Evolutionary conservation across 2,888 invertebrate species (phyloP), one percentile per base, ranked within the genome.

Genomic region (Sepioteuthis lessoniana): DNA sequence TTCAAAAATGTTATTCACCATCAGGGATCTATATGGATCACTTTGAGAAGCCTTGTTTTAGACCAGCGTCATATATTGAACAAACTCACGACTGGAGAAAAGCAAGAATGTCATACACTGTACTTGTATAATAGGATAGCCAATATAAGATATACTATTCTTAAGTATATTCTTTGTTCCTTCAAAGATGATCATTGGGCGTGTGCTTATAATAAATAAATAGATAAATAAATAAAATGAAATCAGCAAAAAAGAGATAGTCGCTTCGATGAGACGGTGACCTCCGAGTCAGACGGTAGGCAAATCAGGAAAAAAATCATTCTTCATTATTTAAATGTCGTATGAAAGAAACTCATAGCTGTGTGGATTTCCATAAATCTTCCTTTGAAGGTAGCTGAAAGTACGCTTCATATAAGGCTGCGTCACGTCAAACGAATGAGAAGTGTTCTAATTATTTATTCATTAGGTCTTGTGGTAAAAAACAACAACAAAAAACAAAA

Each of bases 331-430:
- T 76, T 76, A n/a, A 76, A 76, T 76, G 35, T 76, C 16, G 10
- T 2, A 16, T n/a, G 13, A 76, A 76, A n/a, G n/a, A 76, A 76
- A 76, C n/a, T 16, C 76, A 10, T 13, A 76, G n/a, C 0, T n/a
- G 35, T 3, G 76, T 35, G n/a, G 7, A 76, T 76, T 76, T 76
- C n/a, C 76, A 76, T 76, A 76, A 76, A 76, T 35, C 4, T 76
- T 35, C 76, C 76, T 76, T 76, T 76, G 76, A 76, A 76, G 76
- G 19, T n/a, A 76, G 16, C 10, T 35, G 35, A 76, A 76, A 16
- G 76, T n/a, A 76, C n/a, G 13, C n/a, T 76, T 76, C 76, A n/a
- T n/a, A 76, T 76, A 76, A 76, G n/a, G 76, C 76, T 76, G 76
- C 13, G 35, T 76, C n/a, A 35, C n/a, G 31, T 8, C 60, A 35